Base-by-base conservation (phyloP, 2,888 invertebrate species). In the Philonicus albiceps region DNA sequence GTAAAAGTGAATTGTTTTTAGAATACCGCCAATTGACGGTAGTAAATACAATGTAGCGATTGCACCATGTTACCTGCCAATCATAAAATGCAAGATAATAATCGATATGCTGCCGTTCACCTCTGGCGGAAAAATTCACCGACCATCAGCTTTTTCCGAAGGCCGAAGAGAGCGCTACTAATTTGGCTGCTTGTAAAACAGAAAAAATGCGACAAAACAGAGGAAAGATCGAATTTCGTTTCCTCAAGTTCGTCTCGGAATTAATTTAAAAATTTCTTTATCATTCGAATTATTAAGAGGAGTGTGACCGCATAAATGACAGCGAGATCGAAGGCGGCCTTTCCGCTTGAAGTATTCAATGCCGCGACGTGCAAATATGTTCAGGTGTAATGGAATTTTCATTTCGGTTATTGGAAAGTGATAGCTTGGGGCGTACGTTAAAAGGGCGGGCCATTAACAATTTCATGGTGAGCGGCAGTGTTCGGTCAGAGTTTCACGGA, bases 371-470 rank as follows among this genome's bases (percentile, higher is more conserved):
- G 76, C 34, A 76, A 76, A 76, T 40, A 76, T 76, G 75, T 75
- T 19, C 76, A 76, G 76, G 76, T 76, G 76, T 76, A 76, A 76
- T 76, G 34, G 76, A 40, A 76, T 76, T 76, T 40, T 40, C 76
- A 76, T 76, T 76, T 76, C 19, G 40, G 37, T 76, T 76, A 76
- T 76, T 76, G 76, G 76, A 76, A 76, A 76, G 76, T 76, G 76
- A 76, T 76, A 40, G 34, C 22, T 22, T 19, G 37, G 22, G 64
- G 64, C 64, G 19, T 64, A 11, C 64, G 22, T 22, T 27, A 22
- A 49, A 64, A 64, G 64, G 64, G 64, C 22, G 64, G 64, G 27
- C 27, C 22, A 3, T 55, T 55, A 55, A 55, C 55, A 55, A 55
- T 55, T 55, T 55, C 55, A 55, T 22, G 55, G 22, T 2, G 55